Percentiles rank a stretch among this genome's conserved stretches.
These are phyloP conservation scores for Gnathonemus echidnorhynchus DNA, from an alignment of 2,113 vertebrate species.

Conservation along the genomic window DNA sequence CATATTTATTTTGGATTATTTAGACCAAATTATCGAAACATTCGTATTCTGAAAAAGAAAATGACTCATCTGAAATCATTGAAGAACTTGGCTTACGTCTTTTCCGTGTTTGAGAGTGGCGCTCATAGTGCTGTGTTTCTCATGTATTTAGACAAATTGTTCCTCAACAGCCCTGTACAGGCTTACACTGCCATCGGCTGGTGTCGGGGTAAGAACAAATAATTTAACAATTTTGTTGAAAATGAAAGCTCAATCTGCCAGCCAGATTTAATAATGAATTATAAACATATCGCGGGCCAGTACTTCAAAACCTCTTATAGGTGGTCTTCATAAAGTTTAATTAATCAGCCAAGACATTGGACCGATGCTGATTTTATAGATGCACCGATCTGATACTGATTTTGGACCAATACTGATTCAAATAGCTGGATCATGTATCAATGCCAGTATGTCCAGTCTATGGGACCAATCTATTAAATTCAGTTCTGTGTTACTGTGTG, in stretches of 20 bases:
- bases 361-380: neutral
- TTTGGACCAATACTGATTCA: neutral
- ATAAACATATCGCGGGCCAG: neutral
- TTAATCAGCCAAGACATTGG: neutral
- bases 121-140: neutral
- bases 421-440: neutral
- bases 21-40: neutral
- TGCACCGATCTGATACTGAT: no score
- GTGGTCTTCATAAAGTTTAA: neutral
- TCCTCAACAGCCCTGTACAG: neutral
- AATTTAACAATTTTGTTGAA: neutral
- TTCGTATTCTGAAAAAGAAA: neutral
- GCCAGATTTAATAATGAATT: neutral
- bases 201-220: neutral
- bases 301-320: neutral
- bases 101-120: neutral
- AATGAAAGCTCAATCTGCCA: neutral
- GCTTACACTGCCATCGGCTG: neutral
- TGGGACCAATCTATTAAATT: neutral
- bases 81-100: neutral
- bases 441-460: neutral
- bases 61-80: neutral
- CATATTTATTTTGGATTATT: neutral
- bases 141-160: neutral
- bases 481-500: neutral